Conservation (phyloP, 2,113 vertebrate species). For the Gadus macrocephalus region DNA sequence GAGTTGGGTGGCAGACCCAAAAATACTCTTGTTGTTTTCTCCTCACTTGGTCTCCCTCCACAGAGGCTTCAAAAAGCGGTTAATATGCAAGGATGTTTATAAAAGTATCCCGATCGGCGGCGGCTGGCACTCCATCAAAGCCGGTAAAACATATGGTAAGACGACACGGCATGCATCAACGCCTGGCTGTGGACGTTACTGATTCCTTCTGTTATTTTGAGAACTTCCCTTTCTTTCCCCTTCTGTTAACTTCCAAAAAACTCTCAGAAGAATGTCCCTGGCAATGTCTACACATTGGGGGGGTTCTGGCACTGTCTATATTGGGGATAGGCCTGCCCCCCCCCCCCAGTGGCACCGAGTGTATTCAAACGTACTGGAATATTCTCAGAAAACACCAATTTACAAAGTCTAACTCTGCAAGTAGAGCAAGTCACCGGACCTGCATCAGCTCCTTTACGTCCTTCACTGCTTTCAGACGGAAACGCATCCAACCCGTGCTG, state of each 20-base stretch:
- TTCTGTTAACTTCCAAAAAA: constrained; percentile 24
- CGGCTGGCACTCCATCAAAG: constrained; percentile 52
- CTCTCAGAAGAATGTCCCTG: constrained; percentile 15
- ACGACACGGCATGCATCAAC: constrained; percentile 50
- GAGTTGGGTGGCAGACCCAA: constrained; percentile 9
- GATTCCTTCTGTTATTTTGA: constrained; percentile 27
- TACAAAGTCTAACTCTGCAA: no score
- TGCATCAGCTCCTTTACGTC: no score
- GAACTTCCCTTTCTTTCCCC: constrained; percentile 4
- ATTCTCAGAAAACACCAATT: no score
- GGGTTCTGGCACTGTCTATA: background rate
- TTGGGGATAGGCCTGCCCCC: no score
- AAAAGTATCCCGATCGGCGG: constrained; percentile 42
- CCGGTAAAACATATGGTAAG: constrained; percentile 48
- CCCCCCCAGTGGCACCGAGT: no score
- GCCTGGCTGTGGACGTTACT: constrained; percentile 25
- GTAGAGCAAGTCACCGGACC: no score
- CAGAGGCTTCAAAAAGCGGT: constrained; percentile 27
- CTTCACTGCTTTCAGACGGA: no score
- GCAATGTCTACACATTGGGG: constrained; percentile 18
- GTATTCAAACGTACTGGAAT: no score
- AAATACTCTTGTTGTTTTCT: constrained; percentile 14
- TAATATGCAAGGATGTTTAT: constrained; percentile 46
- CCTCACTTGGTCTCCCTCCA: constrained; percentile 18
- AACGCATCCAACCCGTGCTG: no score